phyloP scores from a whole-genome alignment of 2,113 vertebrate genomes.

The Nothocercus julius region DNA sequence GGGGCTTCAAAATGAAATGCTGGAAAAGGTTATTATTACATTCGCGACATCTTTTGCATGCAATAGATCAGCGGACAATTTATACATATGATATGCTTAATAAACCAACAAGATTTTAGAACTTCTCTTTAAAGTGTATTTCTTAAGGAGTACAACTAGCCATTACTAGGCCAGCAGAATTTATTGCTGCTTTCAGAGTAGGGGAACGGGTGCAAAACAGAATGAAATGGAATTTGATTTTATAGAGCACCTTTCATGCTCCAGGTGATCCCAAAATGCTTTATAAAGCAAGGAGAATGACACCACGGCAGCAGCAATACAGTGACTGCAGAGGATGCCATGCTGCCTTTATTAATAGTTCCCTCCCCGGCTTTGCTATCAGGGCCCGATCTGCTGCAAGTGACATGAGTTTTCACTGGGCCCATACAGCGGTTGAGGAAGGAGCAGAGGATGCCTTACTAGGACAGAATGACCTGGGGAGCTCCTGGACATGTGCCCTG shows the following conservation, averaged over 20 bases:
- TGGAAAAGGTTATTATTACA: constrained; percentile 52
- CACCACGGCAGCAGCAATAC: background rate
- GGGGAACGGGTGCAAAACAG: background rate
- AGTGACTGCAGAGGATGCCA: background rate
- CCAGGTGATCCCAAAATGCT: constrained; percentile 12
- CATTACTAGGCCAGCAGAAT: background rate
- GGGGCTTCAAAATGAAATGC: constrained; percentile 63
- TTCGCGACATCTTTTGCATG: constrained; percentile 8
- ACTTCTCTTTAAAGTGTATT: constrained; percentile 27
- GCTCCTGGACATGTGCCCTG: background rate
- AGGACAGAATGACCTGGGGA: background rate
- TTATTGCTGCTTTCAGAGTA: constrained; percentile 8
- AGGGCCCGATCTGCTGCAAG: background rate
- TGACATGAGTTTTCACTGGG: background rate
- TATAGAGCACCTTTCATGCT: background rate
- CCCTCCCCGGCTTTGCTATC: background rate
- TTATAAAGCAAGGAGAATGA: background rate
- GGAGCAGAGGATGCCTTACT: background rate
- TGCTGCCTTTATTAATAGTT: background rate
- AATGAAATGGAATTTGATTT: constrained; percentile 8
- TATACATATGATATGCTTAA: constrained; percentile 24
- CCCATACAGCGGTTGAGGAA: background rate
- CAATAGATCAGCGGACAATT: constrained; percentile 18
- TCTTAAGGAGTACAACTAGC: background rate
- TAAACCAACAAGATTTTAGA: constrained; percentile 48